Conservation (phyloP, 1,140 invertebrate genomes). For the Habropoda laboriosa region DNA sequence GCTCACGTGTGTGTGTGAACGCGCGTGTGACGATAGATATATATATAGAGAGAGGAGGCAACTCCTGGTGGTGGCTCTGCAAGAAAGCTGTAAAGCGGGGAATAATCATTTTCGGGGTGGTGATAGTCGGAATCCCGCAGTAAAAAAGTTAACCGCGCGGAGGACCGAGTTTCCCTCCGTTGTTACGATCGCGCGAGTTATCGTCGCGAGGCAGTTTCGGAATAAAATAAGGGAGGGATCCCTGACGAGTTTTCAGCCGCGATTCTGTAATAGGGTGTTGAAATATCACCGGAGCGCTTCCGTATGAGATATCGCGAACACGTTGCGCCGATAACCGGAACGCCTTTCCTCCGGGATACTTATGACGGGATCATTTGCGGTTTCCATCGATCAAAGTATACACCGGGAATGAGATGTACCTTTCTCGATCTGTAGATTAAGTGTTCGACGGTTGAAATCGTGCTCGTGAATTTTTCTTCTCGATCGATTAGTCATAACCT, state of each 20-base stretch:
- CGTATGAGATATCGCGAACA: conserved; percentile 6
- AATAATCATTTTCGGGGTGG: conserved; percentile 58
- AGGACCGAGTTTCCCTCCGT: conserved; percentile 41
- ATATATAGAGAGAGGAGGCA: conserved; percentile 5
- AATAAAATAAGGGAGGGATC: conserved; percentile 53
- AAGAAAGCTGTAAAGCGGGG: conserved; percentile 61
- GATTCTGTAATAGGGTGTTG: conserved; percentile 37
- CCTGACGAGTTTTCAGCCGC: conserved; percentile 14
- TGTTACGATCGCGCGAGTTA: conserved; percentile 61
- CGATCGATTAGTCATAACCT: no score
- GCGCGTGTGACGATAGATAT: background rate
- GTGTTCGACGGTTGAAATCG: background rate
- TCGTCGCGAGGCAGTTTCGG: conserved; percentile 53
- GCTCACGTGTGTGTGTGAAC: background rate
- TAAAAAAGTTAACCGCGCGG: conserved; percentile 56
- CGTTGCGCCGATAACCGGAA: conserved; percentile 18
- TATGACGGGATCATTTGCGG: background rate
- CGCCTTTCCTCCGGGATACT: background rate
- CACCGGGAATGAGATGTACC: no score
- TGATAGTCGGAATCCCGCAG: conserved; percentile 39
- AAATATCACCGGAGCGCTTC: conserved; percentile 15
- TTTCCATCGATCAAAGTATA: conserved; percentile 1
- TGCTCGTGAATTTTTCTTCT: no score
- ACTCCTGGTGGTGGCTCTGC: conserved; percentile 17
- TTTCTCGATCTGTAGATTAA: background rate